These are phyloP conservation scores for Rhingia campestris DNA, from an alignment of 2,888 invertebrate species.

Conservation along the genomic window DNA sequence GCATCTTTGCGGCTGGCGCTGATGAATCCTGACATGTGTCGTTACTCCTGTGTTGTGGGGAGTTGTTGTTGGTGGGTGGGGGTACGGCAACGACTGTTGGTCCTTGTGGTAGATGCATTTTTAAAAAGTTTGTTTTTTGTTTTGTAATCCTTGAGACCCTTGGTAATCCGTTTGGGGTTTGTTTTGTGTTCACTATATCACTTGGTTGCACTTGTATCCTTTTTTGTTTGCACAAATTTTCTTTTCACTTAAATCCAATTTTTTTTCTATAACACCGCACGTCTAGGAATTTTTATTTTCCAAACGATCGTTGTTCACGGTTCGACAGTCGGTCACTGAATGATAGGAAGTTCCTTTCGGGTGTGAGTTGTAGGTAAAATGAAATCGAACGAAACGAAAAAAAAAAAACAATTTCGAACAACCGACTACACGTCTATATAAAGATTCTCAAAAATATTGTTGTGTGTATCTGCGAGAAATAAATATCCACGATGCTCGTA, in stretches of 20 bases:
- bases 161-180: slow-evolving; percentile 35
- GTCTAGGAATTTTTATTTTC: not conserved
- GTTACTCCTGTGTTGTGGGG: slow-evolving; percentile 68
- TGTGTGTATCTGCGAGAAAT: slow-evolving; percentile 13
- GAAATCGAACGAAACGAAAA: slow-evolving; percentile 28
- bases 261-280: not conserved
- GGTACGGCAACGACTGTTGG: slow-evolving; percentile 80
- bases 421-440: slow-evolving; percentile 22
- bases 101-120: slow-evolving; percentile 82
- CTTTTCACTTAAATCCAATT: slow-evolving; percentile 18
- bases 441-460: slow-evolving; percentile 25
- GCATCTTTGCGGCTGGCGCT: slow-evolving; percentile 81
- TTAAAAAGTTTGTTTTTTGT: not conserved
- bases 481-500: slow-evolving; percentile 1
- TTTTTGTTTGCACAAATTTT: slow-evolving; percentile 13
- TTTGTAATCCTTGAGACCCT: slow-evolving; percentile 28
- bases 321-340: slow-evolving; percentile 38
- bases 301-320: slow-evolving; percentile 25
- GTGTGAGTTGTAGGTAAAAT: slow-evolving; percentile 17
- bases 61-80: slow-evolving; percentile 75
- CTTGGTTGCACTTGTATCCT: slow-evolving; percentile 12
- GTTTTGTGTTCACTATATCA: not conserved
- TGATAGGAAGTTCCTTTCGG: slow-evolving; percentile 5
- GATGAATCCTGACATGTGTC: slow-evolving; percentile 62
- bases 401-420: slow-evolving; percentile 3